Base-by-base conservation (phyloP, 1,140 invertebrate genomes). In the Mesaphorura yosii region DNA sequence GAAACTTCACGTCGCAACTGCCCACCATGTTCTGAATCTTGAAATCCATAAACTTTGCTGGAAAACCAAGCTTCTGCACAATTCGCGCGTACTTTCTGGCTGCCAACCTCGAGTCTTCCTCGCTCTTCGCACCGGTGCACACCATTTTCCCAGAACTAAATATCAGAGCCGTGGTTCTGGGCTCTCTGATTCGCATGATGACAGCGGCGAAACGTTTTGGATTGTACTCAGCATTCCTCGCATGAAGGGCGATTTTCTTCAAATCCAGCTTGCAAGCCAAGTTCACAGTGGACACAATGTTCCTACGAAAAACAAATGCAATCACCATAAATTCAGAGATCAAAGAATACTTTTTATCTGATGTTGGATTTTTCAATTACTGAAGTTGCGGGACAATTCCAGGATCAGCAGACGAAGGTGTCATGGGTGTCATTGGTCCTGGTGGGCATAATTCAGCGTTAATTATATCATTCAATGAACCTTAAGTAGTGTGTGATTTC, bases 21-120 rank as follows among this genome's bases (percentile, higher is more conserved):
- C 93, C 96, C 38, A 99, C 96, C 92, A 99, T 99, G 69, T 99
- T 99, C 75, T 99, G 95, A 62, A 99, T 95, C 78, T 98, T 99
- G 68, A 99, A 99, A 67, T 99, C 93, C 45, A 95, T 76, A 72
- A 99, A 99, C 72, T 98, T 98, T 5, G 94, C 94, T 81, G 94
- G 78, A 77, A 97, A 98, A 51, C 93, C 94, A 23, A 99, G 73
- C 72, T 98, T 98, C 68, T 99, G 96, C 56, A 99, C 94, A 70
- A 99, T 99, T 66, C 96, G 78, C 19, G 96, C 96, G 77, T 98
- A 99, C 73, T 98, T 98, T 66, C 95, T 77, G 2, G 94, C 95
- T 47, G 96, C 96, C 55, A 98, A 72, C 63, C 92, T 76, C 0
- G 93, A 97, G 67, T 93, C 86, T 66, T 97, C 93, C 75, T 98